Evolutionary conservation across 2,888 invertebrate genomes (phyloP).

Genomic region (Melanophora roralis): DNA sequence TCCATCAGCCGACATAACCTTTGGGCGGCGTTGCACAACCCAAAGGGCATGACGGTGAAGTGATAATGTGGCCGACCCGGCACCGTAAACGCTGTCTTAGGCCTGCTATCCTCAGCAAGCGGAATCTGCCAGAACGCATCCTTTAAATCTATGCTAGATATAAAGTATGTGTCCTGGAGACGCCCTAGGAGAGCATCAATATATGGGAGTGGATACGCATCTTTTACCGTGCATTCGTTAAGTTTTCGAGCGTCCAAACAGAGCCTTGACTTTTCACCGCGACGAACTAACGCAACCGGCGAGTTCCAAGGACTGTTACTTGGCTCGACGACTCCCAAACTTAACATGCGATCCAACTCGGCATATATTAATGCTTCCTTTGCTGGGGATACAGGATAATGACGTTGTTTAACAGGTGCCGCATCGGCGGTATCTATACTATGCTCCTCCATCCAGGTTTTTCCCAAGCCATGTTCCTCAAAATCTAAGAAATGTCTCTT

Average conservation of each 20-base stretch:
- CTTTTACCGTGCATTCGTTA: slow-evolving; percentile 17
- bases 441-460: slow-evolving; percentile 11
- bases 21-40: too few relatives aligned
- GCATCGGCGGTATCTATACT: neutral
- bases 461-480: slow-evolving; percentile 27
- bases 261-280: neutral
- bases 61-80: too few relatives aligned
- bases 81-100: too few relatives aligned
- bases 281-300: slow-evolving; percentile 8
- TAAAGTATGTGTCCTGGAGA: slow-evolving; percentile 25
- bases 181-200: slow-evolving; percentile 29
- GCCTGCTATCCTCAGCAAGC: too few relatives aligned
- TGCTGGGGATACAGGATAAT: slow-evolving; percentile 7
- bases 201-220: slow-evolving; percentile 32
- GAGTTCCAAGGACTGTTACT: slow-evolving; percentile 26
- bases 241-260: slow-evolving; percentile 28
- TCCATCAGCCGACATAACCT: too few relatives aligned
- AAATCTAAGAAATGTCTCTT: slow-evolving; percentile 28
- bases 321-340: neutral
- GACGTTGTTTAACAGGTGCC: slow-evolving; percentile 25
- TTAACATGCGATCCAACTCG: slow-evolving; percentile 37
- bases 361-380: slow-evolving; percentile 18
- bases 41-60: too few relatives aligned
- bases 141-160: slow-evolving; percentile 43
- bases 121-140: too few relatives aligned